A percentile compares a stretch with the other conserved stretches of the same genome.
Evolutionary conservation across 2,888 invertebrate species (phyloP).

Genomic region (Hypercompe scribonia): DNA sequence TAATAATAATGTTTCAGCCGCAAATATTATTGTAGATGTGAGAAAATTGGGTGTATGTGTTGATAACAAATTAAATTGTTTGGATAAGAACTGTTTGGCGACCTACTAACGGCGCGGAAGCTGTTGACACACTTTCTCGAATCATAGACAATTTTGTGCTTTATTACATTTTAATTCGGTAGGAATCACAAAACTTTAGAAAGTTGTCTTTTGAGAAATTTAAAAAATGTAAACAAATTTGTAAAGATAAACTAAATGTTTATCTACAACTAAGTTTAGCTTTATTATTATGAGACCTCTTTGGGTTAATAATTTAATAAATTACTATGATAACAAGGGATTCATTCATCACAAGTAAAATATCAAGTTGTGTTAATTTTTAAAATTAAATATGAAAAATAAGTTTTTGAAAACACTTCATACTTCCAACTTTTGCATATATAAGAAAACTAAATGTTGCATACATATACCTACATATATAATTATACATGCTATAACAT

Average conservation of each 20-base stretch:
- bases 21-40: constrained; percentile 42
- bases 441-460: too few species aligned
- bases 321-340: background rate
- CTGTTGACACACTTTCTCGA: constrained; percentile 50
- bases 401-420: too few species aligned
- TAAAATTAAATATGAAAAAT: too few species aligned
- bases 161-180: constrained; percentile 23
- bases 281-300: background rate
- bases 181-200: constrained; percentile 24
- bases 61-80: constrained; percentile 34
- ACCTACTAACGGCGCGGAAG: constrained; percentile 42
- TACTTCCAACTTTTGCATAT: too few species aligned
- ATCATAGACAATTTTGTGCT: constrained; percentile 38
- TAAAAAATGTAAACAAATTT: constrained; percentile 2
- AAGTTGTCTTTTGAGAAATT: constrained; percentile 10
- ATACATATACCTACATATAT: too few species aligned
- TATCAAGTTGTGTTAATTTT: too few species aligned
- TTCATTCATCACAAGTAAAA: too few species aligned
- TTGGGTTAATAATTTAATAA: background rate
- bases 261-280: background rate
- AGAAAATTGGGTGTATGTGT: constrained; percentile 26
- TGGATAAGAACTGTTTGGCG: constrained; percentile 22
- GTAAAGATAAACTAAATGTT: background rate
- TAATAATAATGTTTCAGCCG: constrained; percentile 31
- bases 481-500: too few species aligned